A percentile compares a stretch with the other conserved stretches of the same genome.
Conservation (phyloP, 2,113 vertebrate species). For the Callionymus lyra region DNA sequence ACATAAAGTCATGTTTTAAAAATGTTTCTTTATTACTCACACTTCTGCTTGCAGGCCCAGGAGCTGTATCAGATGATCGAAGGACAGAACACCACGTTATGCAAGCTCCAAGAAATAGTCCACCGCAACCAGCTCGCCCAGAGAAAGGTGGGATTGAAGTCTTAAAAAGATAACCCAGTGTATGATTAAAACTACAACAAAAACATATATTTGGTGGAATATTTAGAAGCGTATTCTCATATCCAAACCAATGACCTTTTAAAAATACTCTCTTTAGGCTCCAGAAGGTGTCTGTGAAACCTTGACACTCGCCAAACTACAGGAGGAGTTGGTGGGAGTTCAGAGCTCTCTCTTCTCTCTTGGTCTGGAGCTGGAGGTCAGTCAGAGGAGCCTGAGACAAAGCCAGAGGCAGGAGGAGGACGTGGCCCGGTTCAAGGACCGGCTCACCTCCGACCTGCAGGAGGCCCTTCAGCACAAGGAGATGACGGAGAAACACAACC, state of each 20-base stretch:
- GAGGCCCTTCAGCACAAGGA: constrained; percentile 80
- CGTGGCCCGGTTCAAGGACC: constrained; percentile 58
- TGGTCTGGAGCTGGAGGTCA: constrained; percentile 80
- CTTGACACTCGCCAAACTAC: constrained; percentile 56
- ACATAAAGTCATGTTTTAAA: not conserved
- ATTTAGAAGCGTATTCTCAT: no score
- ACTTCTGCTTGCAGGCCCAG: constrained; percentile 61
- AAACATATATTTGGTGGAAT: not conserved
- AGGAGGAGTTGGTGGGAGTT: constrained; percentile 71
- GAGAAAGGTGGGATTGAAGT: constrained; percentile 60
- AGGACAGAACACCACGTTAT: constrained; percentile 80
- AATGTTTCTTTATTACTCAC: not conserved
- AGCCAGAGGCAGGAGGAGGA: constrained; percentile 76
- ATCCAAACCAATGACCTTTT: not conserved
- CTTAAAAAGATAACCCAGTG: no score
- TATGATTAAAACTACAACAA: not conserved
- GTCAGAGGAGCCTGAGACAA: constrained; percentile 69
- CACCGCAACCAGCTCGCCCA: constrained; percentile 75
- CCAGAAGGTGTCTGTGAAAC: constrained; percentile 36
- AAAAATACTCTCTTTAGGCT: constrained; percentile 28
- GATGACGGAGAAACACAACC: constrained; percentile 80
- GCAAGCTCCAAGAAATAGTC: constrained; percentile 79
- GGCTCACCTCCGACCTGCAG: constrained; percentile 66
- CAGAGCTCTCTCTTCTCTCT: constrained; percentile 80
- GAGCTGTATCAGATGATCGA: constrained; percentile 84